Base-by-base conservation (phyloP, 2,797 vertebrate genomes). In the Spheniscus humboldti region DNA sequence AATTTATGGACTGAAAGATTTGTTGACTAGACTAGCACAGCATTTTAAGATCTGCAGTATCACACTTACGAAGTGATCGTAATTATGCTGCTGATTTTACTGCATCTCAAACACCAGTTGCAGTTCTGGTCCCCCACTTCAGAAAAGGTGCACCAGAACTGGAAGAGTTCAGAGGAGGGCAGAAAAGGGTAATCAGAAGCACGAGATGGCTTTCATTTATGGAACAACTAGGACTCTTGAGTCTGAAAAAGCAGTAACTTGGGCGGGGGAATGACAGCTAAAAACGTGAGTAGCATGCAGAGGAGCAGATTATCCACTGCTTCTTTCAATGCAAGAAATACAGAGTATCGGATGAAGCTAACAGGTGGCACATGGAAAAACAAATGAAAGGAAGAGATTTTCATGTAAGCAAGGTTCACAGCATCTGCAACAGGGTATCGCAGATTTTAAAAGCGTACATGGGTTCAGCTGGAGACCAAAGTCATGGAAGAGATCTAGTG, bases 371-470 rank as follows among this genome's bases (percentile, higher is more conserved):
- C 14, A 48, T 1, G 0, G 3, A 31, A 81, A 91, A 89, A 67
- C 15, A 64, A 94, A 69, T 5, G 13, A 73, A 56, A 78, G 39
- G 64, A 79, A 50, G 56, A 71, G 47, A 77, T 63, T 73, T 76
- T 64, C 45, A 67, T 2, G 11, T 43, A 43, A 55, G 52, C 13
- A 39, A 86, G 10, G 16, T 41, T 64, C 28, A 80, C 31, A 86
- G 41, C 56, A 53, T 14, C 41, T 64, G 31, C 31, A 77, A 22
- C 56, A 45, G 4, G 43, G 41, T 33, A 37, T 10, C 24, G 23
- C 0, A 3, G 57, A 25, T 33, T 62, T 88, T 56, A 37, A 25
- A 56, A 80, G 13, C 3, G 3, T 8, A 0, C 3, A 0, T 35
- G 73, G 27, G 20, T 12, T 86, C 75, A 83, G 27, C 0, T 45